A percentile compares a stretch with the other conserved stretches of the same genome.
Evolutionary conservation across 2,113 vertebrate species (phyloP).

Genomic region (Psilopogon haemacephalus): DNA sequence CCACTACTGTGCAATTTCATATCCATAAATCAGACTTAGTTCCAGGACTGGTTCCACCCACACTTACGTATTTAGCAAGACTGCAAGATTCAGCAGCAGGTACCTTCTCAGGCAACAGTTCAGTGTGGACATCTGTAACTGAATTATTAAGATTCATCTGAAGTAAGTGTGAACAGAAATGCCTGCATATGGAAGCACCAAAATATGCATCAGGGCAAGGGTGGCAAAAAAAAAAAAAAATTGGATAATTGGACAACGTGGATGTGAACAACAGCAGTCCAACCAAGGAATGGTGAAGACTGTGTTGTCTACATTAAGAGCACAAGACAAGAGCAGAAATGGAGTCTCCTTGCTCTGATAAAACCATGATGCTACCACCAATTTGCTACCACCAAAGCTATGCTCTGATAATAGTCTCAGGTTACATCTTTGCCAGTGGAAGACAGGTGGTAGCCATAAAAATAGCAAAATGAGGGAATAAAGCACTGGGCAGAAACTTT

Average conservation of each 20-base stretch:
- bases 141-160: not conserved
- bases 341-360: not conserved
- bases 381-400: accelerated
- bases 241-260: not conserved
- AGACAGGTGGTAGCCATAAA: not conserved
- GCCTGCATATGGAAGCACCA: not conserved
- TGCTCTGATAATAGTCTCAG: not conserved
- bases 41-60: slow-evolving; percentile 36
- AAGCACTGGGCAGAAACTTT: not conserved
- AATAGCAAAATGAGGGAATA: not conserved
- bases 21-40: slow-evolving; percentile 47
- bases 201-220: not conserved
- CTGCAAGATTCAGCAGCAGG: not conserved
- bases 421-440: not conserved
- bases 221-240: not conserved
- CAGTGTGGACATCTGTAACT: not conserved
- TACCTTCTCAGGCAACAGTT: not conserved
- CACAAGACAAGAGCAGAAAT: not conserved
- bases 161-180: not conserved
- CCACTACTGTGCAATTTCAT: slow-evolving; percentile 36
- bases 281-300: not conserved
- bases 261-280: not conserved
- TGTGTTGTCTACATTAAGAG: not conserved
- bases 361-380: not conserved
- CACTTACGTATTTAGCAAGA: slow-evolving; percentile 3